These are phyloP conservation scores for Alligator mississippiensis DNA, from an alignment of 2,113 vertebrate genomes.

Conservation along the genomic window DNA sequence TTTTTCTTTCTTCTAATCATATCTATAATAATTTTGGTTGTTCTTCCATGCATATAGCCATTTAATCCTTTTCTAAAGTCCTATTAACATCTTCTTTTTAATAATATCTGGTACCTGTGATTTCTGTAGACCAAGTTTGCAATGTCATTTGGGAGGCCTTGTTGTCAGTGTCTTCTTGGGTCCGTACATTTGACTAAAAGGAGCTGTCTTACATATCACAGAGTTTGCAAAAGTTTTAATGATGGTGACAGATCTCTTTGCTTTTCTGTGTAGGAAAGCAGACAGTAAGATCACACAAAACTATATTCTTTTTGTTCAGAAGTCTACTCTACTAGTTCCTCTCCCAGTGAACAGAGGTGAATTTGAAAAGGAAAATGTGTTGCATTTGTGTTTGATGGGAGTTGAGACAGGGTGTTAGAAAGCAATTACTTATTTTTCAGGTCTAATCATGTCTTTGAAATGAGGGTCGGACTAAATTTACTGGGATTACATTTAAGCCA, in stretches of 20 bases:
- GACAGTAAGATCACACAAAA: background rate
- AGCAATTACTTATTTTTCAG: background rate
- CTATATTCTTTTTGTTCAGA: background rate
- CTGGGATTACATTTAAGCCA: background rate
- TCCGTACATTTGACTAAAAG: background rate
- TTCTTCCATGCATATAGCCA: background rate
- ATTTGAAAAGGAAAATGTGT: background rate
- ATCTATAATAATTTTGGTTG: background rate
- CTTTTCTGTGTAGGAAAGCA: background rate
- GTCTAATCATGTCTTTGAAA: background rate
- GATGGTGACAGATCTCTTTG: background rate
- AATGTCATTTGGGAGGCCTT: background rate
- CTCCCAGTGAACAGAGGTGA: background rate
- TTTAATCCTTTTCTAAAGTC: background rate
- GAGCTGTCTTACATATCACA: background rate
- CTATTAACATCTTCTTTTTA: background rate
- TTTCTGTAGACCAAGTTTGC: background rate
- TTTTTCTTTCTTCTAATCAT: background rate
- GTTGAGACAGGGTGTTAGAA: background rate
- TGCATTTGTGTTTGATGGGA: background rate
- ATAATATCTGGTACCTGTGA: background rate
- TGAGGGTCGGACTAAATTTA: background rate
- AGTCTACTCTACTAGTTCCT: background rate
- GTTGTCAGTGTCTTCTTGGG: background rate
- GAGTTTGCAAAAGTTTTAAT: background rate